These are phyloP conservation scores for Todus mexicanus DNA, from an alignment of 2,797 vertebrate genomes.

Conservation along the genomic window DNA sequence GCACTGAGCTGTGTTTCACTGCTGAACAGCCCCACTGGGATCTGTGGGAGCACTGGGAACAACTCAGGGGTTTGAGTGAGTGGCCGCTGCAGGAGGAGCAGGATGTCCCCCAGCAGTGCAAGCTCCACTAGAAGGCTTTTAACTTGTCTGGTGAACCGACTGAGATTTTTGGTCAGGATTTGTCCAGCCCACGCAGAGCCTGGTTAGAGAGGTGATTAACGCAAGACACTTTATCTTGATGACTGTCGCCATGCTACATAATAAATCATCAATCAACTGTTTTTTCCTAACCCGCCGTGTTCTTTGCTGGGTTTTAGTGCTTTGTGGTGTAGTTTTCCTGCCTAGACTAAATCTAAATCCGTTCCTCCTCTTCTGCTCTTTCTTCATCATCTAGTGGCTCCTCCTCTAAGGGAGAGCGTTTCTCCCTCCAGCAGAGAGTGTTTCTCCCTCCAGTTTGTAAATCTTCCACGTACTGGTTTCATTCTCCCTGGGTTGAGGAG, in stretches of 20 bases:
- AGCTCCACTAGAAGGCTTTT: not conserved
- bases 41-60: not conserved
- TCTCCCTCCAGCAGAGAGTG: no score
- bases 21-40: not conserved
- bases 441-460: not conserved
- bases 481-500: not conserved
- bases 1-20: not conserved
- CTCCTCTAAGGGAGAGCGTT: no score
- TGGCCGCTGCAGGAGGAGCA: not conserved
- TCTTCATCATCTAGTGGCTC: not conserved
- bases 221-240: not conserved
- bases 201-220: not conserved
- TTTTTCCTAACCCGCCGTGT: not conserved
- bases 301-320: not conserved
- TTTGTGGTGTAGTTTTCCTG: not conserved
- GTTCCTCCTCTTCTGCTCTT: not conserved
- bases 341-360: not conserved
- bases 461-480: not conserved
- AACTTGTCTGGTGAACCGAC: not conserved
- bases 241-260: not conserved
- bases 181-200: not conserved
- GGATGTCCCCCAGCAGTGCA: fast-evolving
- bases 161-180: not conserved
- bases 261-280: not conserved
- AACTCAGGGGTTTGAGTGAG: not conserved